Conservation (phyloP, 2,113 vertebrate genomes). For the Albula goreensis region DNA sequence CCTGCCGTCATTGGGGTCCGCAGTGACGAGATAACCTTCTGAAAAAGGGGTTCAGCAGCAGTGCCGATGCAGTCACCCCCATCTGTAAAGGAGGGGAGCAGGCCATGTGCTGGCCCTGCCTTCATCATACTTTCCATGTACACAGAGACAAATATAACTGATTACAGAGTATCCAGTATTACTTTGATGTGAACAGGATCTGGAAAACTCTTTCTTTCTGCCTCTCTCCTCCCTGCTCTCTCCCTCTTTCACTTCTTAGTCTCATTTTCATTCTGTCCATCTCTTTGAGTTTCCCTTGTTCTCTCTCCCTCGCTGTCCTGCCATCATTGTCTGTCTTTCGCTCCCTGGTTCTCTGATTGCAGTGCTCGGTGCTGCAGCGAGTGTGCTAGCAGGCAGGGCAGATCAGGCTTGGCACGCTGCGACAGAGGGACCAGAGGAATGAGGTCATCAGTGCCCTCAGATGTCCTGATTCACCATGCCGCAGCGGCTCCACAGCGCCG, state of each 20-base stretch:
- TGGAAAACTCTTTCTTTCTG: not conserved
- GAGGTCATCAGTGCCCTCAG: not conserved
- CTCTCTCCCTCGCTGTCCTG: no score
- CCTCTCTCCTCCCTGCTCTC: not conserved
- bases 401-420: not conserved
- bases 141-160: not conserved
- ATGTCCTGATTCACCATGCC: not conserved
- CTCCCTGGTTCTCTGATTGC: no score
- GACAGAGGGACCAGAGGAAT: not conserved
- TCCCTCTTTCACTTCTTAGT: no score
- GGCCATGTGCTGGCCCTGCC: not conserved
- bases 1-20: no score
- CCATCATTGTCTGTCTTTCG: no score
- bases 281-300: not conserved
- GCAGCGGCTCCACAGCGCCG: not conserved
- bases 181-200: not conserved
- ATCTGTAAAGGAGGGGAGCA: not conserved
- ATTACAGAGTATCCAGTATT: not conserved
- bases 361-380: not conserved
- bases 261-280: not conserved
- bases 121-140: conserved; percentile 14
- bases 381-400: not conserved
- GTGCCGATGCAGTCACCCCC: not conserved
- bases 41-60: not conserved
- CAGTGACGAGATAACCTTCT: not conserved